These are phyloP conservation scores for Diadophis punctatus DNA, from an alignment of 2,113 vertebrate genomes.

Conservation along the genomic window DNA sequence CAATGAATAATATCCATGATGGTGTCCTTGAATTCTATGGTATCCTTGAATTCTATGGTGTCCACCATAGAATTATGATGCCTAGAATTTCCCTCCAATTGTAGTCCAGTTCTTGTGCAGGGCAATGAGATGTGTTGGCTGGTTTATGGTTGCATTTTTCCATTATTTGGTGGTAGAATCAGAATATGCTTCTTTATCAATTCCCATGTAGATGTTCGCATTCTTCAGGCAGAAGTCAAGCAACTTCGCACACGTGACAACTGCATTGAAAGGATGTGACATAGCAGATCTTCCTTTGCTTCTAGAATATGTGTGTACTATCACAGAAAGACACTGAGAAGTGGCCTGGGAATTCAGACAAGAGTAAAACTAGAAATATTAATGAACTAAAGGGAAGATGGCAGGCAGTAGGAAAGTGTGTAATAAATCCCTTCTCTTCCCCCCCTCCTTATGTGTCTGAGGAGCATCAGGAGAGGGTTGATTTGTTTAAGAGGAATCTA, in stretches of 20 bases:
- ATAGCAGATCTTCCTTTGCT: background rate
- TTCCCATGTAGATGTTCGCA: background rate
- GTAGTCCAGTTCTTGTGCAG: background rate
- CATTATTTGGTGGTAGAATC: background rate
- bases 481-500: slow-evolving; percentile 10
- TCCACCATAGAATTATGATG: background rate
- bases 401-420: background rate
- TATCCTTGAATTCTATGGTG: no score
- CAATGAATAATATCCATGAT: background rate
- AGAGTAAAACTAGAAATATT: slow-evolving; percentile 3
- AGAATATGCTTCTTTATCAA: no score
- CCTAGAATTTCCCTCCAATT: background rate
- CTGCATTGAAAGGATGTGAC: background rate
- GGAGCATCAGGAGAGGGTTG: slow-evolving; percentile 3
- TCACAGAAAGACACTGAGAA: slow-evolving; percentile 19
- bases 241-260: background rate
- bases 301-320: background rate
- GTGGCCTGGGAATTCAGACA: background rate
- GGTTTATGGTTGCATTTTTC: background rate
- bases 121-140: background rate
- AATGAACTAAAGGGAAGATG: background rate
- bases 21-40: background rate
- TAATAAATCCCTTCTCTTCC: background rate
- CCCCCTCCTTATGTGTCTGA: background rate
- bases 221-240: background rate